Evolutionary conservation across 1,140 invertebrate species (phyloP), one percentile per base, ranked within the genome.

Genomic region (Diachasma alloeum): DNA sequence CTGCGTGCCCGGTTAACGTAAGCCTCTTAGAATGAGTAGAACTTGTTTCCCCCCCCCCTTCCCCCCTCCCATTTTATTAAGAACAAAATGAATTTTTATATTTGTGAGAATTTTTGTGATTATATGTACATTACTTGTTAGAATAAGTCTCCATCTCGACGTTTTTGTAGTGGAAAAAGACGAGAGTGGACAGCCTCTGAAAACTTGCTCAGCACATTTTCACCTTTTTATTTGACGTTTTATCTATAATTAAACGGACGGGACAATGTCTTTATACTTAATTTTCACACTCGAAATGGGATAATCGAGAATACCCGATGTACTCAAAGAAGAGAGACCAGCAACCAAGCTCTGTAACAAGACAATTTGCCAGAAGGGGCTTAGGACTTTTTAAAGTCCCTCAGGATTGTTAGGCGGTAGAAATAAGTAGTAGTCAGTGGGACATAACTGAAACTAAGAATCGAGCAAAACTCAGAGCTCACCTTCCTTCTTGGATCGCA

Each of bases 31-130:
- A 42, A 13, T 42, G 1, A 42, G 10, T 13, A 11, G 9, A 42
- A 42, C 9, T 9, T 37, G 4, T 37, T 37, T 37, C 36, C 4
- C 9, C 9, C 9, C 9, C 36, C 9, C 4, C 39, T 42, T 42
- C 10, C 39, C 17, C 15, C 24, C 63, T 26, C 6, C 31, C 31
- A 31, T 31, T 31, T 31, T 6, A 31, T 31, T 31, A 31, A 6
- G 6, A 31, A 31, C 31, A 31, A 31, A 31, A 31, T 31, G 2
- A 31, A 31, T 31, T 31, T 31, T 2, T 36, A 15, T 42, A 37
- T 63, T 42, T 53, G 56, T 44, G 56, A 73, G 26, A 37, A 66
- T 74, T 74, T 74, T 74, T 42, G 72, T 74, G 56, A 74, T 74
- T 74, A 22, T 59, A 74, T 17, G 53, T 31, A 6, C 31, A 31